A percentile compares a stretch with the other conserved stretches of the same genome.
phyloP scores from a whole-genome alignment of 1,140 invertebrate species.

The Sycophaga agraensis region DNA sequence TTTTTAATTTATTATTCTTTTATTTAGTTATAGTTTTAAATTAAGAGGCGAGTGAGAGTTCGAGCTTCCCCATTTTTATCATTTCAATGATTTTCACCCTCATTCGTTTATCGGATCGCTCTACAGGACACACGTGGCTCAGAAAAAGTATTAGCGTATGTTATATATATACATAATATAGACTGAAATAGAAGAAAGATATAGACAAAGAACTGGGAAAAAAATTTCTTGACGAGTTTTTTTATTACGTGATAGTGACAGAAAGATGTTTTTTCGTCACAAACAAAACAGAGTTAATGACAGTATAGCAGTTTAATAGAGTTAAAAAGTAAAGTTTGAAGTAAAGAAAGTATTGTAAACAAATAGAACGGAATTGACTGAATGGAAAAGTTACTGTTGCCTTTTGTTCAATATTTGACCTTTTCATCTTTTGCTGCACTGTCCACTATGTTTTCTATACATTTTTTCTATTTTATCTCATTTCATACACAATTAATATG shows the following conservation, averaged over 20 bases:
- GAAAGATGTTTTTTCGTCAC: neutral
- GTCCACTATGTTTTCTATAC: conserved; percentile 4
- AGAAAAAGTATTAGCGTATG: neutral
- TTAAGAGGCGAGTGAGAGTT: neutral
- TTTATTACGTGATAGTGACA: neutral
- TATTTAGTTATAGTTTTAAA: conserved; percentile 6
- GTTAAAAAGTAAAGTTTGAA: neutral
- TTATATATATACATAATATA: neutral
- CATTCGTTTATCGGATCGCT: neutral
- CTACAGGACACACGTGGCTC: neutral
- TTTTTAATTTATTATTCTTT: conserved; percentile 16
- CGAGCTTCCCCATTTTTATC: neutral
- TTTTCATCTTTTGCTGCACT: conserved; percentile 10
- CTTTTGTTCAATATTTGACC: conserved; percentile 2
- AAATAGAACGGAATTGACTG: conserved; percentile 3
- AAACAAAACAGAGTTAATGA: conserved; percentile 9
- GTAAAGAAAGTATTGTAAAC: conserved; percentile 2
- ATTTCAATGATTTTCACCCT: neutral
- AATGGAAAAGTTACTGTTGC: conserved; percentile 16
- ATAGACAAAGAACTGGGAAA: conserved; percentile 11
- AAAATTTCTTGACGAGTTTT: neutral
- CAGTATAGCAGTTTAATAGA: conserved; percentile 10
- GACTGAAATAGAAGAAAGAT: conserved; percentile 3
- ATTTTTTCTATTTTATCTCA: neutral
- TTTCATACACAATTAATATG: no score